phyloP scores from a whole-genome alignment of 2,888 invertebrate species.

The Eupeodes latifasciatus region DNA sequence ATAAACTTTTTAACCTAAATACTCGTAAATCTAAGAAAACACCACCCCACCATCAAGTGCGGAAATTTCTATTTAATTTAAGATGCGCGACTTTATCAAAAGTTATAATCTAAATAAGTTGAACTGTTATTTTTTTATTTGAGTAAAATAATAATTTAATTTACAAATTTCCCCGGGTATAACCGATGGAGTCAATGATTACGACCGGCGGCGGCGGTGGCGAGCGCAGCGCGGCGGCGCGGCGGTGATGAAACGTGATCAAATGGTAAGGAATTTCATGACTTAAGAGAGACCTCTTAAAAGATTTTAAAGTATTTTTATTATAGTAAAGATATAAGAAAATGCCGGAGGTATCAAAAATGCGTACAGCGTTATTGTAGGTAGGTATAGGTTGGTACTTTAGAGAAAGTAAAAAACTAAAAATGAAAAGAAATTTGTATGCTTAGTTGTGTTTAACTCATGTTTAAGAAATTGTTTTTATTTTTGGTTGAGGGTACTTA shows the following conservation, averaged over 20 bases:
- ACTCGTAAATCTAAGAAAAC: not conserved
- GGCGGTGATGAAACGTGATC: slow-evolving; percentile 52
- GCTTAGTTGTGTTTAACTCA: not conserved
- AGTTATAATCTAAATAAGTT: slow-evolving; percentile 2
- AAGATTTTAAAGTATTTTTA: slow-evolving; percentile 50
- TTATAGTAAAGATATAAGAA: slow-evolving; percentile 22
- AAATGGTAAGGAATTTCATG: slow-evolving; percentile 56
- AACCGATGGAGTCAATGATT: too few species aligned
- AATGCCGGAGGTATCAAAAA: slow-evolving; percentile 49
- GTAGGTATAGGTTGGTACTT: slow-evolving; percentile 9
- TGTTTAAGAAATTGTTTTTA: slow-evolving; percentile 1
- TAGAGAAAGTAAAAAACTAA: slow-evolving; percentile 57
- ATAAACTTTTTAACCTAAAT: not conserved
- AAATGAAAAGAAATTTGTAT: slow-evolving; percentile 42
- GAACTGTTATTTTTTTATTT: slow-evolving; percentile 43
- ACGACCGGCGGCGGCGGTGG: not conserved
- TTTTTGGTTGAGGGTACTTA: not conserved
- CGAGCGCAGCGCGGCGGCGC: not conserved
- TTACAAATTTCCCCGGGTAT: slow-evolving; percentile 56
- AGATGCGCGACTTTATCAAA: slow-evolving; percentile 15
- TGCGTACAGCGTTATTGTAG: slow-evolving; percentile 30
- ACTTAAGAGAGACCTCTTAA: slow-evolving; percentile 44
- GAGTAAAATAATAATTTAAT: slow-evolving; percentile 69
- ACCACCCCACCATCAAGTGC: not conserved
- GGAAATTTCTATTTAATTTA: slow-evolving; percentile 34